Conservation (phyloP, 2,113 vertebrate species). For the Silurus glanis region DNA sequence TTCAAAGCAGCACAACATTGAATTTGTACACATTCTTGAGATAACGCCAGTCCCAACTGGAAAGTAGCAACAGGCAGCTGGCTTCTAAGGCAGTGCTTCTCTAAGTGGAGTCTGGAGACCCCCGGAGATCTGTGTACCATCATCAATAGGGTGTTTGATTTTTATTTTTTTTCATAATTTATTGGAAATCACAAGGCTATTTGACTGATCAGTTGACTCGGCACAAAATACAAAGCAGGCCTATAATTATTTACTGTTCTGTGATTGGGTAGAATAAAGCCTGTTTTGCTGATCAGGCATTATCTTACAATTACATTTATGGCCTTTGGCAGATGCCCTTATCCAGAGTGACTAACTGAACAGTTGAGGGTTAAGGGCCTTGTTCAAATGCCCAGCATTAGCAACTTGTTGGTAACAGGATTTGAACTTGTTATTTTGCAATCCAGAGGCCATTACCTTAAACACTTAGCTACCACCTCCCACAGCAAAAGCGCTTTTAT, state of each 20-base stretch:
- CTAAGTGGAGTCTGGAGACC: background rate
- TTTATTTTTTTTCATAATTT: background rate
- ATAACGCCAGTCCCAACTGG: background rate
- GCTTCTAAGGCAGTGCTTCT: background rate
- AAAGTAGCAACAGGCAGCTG: background rate
- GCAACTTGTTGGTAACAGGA: too few relatives aligned
- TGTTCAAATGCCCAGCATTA: too few relatives aligned
- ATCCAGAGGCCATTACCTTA: too few relatives aligned
- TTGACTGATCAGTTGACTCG: background rate
- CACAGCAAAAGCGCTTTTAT: background rate
- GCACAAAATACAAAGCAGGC: background rate
- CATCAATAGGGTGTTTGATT: background rate
- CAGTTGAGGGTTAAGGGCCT: too few relatives aligned
- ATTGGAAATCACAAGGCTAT: background rate
- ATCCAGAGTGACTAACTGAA: too few relatives aligned
- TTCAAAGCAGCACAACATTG: background rate
- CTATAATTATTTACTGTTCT: background rate
- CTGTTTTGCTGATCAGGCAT: background rate
- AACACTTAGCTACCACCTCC: too few relatives aligned
- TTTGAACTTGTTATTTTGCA: too few relatives aligned
- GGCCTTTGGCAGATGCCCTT: too few relatives aligned
- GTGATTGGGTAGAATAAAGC: background rate
- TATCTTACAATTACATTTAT: background rate
- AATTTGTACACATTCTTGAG: constrained; percentile 12
- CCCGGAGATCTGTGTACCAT: background rate